These are phyloP conservation scores for Tetraodon nigroviridis DNA, from an alignment of 2,113 vertebrate genomes.

Conservation along the genomic window DNA sequence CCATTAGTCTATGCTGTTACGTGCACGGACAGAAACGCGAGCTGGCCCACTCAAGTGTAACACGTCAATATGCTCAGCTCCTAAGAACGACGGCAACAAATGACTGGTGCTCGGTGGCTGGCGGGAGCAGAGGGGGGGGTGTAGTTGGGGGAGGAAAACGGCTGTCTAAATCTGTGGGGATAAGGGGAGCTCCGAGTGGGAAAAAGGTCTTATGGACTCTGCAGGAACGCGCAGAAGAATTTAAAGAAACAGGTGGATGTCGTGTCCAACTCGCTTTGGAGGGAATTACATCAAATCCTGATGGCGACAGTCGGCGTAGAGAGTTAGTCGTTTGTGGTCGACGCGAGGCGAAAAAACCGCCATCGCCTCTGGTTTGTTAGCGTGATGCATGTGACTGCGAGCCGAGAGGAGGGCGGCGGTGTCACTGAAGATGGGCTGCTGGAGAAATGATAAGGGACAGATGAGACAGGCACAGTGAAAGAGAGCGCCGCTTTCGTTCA, in stretches of 20 bases:
- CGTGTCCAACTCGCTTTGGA: constrained; percentile 5
- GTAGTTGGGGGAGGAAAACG: constrained; percentile 9
- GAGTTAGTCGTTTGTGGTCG: constrained; percentile 40
- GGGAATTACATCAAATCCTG: constrained; percentile 3
- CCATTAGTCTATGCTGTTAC: constrained; percentile 82
- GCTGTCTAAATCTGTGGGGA: neutral
- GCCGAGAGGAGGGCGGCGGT: neutral
- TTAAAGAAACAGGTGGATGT: constrained; percentile 44
- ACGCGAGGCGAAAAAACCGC: constrained; percentile 33
- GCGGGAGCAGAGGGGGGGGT: constrained; percentile 2
- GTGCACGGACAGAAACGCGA: constrained; percentile 72
- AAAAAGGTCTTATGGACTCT: constrained; percentile 6
- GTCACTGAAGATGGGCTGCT: constrained; percentile 52
- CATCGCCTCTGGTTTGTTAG: constrained; percentile 56
- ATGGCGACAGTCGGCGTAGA: constrained; percentile 17
- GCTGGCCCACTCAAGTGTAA: constrained; percentile 76
- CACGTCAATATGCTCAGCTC: constrained; percentile 75
- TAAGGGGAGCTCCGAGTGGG: neutral
- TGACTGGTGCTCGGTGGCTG: constrained; percentile 8
- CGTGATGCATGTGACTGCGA: constrained; percentile 56
- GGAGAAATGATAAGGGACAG: constrained; percentile 58
- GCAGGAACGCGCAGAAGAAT: constrained; percentile 4
- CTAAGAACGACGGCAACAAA: constrained; percentile 43
- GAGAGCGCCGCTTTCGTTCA: constrained; percentile 54
- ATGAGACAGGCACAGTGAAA: constrained; percentile 53